These are phyloP conservation scores for Agelas oroides DNA, from an alignment of 37 sponge, comb jelly and placozoan species.

Conservation along the genomic window DNA sequence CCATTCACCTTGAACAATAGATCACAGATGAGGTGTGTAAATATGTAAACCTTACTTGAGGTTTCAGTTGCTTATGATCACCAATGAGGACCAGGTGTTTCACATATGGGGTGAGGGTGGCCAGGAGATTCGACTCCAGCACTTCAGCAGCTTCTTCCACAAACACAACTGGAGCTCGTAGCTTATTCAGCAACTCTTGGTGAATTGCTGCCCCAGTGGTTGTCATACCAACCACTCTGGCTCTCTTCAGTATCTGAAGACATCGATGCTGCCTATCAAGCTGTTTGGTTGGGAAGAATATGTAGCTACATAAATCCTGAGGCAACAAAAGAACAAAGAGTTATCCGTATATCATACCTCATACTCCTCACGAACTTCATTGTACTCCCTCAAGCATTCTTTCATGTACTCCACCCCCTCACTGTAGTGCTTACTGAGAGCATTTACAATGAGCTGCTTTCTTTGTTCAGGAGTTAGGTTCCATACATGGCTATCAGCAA, in stretches of 20 bases:
- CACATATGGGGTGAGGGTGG: conserved; percentile 25
- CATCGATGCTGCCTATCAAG: background rate
- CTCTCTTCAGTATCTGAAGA: background rate
- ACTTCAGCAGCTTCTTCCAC: conserved; percentile 40
- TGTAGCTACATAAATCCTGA: background rate
- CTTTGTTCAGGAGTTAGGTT: background rate
- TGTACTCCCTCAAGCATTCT: conserved; percentile 9
- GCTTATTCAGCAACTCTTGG: conserved; percentile 19
- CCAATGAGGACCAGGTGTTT: conserved; percentile 38
- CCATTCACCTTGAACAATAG: background rate
- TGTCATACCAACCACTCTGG: conserved; percentile 31
- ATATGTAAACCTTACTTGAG: background rate
- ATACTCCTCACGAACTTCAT: background rate
- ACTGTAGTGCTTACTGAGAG: conserved; percentile 3
- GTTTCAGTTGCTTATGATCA: conserved; percentile 37
- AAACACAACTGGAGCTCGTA: conserved; percentile 19
- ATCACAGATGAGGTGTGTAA: too few species aligned
- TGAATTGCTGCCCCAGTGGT: conserved; percentile 35
- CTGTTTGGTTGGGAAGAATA: background rate
- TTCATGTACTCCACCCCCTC: conserved; percentile 11
- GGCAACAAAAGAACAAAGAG: background rate
- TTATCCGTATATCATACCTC: conserved; percentile 4
- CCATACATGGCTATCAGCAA: background rate
- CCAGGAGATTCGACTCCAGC: conserved; percentile 28
- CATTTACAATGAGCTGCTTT: background rate